Conservation (phyloP, 2,888 invertebrate genomes). For the Amiota mariae region DNA sequence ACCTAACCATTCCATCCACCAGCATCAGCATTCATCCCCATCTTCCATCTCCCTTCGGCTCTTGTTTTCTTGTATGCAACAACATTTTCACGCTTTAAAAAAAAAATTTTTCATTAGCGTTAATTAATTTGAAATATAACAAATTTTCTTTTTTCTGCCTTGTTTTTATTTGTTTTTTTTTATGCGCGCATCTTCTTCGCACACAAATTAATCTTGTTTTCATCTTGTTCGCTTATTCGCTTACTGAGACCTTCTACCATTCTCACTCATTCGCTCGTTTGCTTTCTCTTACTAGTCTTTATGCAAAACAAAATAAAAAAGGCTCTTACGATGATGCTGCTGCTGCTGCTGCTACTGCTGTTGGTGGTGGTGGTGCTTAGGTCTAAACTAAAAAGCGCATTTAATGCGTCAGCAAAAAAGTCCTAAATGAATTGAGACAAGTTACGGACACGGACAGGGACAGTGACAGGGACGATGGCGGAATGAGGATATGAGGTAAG, state of each 20-base stretch:
- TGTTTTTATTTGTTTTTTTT: slow-evolving; percentile 48
- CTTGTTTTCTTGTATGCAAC: not conserved
- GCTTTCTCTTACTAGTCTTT: not conserved
- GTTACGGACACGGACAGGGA: too few species aligned
- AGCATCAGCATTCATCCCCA: too few species aligned
- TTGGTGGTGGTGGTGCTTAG: too few species aligned
- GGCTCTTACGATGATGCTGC: slow-evolving; percentile 49
- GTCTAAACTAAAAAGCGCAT: slow-evolving; percentile 63
- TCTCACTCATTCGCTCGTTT: too few species aligned
- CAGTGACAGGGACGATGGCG: too few species aligned
- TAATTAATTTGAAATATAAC: slow-evolving; percentile 69
- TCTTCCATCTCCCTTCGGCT: too few species aligned
- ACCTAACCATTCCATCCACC: not conserved
- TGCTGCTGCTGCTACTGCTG: not conserved
- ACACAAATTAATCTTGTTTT: slow-evolving; percentile 28
- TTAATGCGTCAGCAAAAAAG: slow-evolving; percentile 57
- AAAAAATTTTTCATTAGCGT: slow-evolving; percentile 65
- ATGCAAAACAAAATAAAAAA: slow-evolving; percentile 36
- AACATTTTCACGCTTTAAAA: slow-evolving; percentile 52
- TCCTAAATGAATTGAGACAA: not conserved
- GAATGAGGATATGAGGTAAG: too few species aligned
- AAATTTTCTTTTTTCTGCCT: slow-evolving; percentile 40
- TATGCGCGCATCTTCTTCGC: slow-evolving; percentile 44
- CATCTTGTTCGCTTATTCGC: not conserved
- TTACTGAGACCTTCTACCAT: too few species aligned